Evolutionary conservation across 2,113 vertebrate species (phyloP), one percentile per base, ranked within the genome.

Genomic region (Martes martes): DNA sequence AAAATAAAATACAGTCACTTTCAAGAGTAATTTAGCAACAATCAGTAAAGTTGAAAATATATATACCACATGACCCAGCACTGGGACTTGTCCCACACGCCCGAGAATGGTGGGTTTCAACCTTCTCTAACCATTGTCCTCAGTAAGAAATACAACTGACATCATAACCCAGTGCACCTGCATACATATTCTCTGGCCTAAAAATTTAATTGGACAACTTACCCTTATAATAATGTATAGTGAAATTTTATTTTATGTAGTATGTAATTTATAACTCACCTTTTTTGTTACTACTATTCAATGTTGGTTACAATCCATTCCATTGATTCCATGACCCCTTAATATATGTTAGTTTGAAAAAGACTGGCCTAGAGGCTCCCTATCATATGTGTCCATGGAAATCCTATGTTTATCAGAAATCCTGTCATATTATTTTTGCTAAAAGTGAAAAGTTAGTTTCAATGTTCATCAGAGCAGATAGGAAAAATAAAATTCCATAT

Each of bases 391-490:
- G 36, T 16, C 47, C 28, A 21, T 4, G 31, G 14, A 73, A 24
- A 28, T 57, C n/a, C 74, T 78, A 52, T 73, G 57, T 42, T 33
- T 16, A 9, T 82, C 11, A 28, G 45, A 90, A 88, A 87, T 81
- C 33, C 31, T 90, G 45, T 26, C 33, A 6, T 36, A 45, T 15
- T 59, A 33, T 28, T 81, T 91, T 95, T 55, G 31, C 52, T 83
- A 59, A 71, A 18, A 91, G 6, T 61, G 21, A 94, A 97, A 97
- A 94, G 15, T 76, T 76, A 59, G 73, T 92, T 36, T 96, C n/a
- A 81, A 11, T 63, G 71, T n/a, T 33, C 13, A 59, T 31, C 9
- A 79, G 52, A 45, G 24, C 16, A 83, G 8, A 74, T 4, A 74
- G 63, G 33, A 88, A 92, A 89, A 91, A 69, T 83, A 86, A 83